phyloP scores from a whole-genome alignment of 1,140 invertebrate genomes.

The Rhizoglyphus robini region DNA sequence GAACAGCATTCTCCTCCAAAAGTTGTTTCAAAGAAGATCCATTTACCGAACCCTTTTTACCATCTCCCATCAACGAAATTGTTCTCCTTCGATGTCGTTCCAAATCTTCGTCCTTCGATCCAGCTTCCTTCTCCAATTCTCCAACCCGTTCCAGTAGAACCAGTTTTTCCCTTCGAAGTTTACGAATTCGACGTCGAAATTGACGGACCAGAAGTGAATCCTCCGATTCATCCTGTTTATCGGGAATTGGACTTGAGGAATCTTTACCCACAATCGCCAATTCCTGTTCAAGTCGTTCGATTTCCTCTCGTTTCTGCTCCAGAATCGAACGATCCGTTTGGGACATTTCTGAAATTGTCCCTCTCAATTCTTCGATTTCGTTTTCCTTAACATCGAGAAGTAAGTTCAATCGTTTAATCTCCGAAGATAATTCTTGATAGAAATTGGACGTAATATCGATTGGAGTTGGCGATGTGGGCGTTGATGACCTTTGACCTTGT shows the following conservation, averaged over 20 bases:
- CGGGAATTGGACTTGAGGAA: not conserved
- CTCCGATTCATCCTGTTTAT: not conserved
- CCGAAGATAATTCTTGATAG: not conserved
- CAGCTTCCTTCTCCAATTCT: conserved; percentile 14
- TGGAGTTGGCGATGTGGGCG: not conserved
- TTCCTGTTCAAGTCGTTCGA: conserved; percentile 8
- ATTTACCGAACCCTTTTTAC: not conserved
- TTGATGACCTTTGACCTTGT: not conserved
- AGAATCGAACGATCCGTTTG: not conserved
- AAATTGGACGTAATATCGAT: not conserved
- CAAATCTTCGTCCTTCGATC: conserved; percentile 7
- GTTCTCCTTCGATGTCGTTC: not conserved
- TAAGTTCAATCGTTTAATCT: not conserved
- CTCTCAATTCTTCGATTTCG: conserved; percentile 1
- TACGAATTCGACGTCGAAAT: conserved; percentile 3
- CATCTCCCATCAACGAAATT: not conserved
- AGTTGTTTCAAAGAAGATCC: not conserved
- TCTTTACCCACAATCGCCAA: not conserved
- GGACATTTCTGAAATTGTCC: not conserved
- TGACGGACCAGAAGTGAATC: not conserved
- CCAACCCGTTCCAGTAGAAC: not conserved
- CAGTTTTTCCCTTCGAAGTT: not conserved
- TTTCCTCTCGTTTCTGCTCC: not conserved
- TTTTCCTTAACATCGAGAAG: not conserved
- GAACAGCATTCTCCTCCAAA: conserved; percentile 6